phyloP scores from a whole-genome alignment of 2,797 vertebrate species.

The Myiotriccus ornatus region DNA sequence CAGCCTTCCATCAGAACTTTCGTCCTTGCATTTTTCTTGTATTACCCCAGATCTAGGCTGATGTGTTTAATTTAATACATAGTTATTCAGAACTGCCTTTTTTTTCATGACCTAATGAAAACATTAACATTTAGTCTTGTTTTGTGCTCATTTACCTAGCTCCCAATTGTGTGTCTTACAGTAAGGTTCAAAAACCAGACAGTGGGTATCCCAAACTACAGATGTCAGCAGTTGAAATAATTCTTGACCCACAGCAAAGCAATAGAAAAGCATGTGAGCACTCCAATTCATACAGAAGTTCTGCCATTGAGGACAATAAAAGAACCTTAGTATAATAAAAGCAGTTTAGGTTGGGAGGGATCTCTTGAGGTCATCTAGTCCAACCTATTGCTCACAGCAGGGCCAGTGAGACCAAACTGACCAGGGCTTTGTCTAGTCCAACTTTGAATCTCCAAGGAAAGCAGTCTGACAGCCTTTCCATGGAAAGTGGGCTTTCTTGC shows the following conservation, averaged over 20 bases:
- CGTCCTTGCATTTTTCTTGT: not conserved
- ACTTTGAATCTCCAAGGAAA: not conserved
- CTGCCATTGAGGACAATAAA: not conserved
- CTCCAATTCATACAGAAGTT: not conserved
- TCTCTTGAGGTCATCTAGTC: not conserved
- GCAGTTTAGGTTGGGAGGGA: not conserved
- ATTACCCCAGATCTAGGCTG: not conserved
- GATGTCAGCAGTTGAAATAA: not conserved
- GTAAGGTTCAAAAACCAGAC: not conserved
- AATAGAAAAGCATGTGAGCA: not conserved
- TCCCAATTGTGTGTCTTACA: not conserved
- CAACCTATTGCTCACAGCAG: not conserved
- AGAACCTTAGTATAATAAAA: not conserved
- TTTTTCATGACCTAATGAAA: not conserved
- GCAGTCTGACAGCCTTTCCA: not conserved
- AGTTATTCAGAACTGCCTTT: not conserved
- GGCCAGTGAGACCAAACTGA: not conserved
- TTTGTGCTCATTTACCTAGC: not conserved
- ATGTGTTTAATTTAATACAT: not conserved
- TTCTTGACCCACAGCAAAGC: not conserved
- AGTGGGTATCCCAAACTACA: not conserved
- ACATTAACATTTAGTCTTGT: not conserved
- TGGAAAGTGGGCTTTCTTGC: not conserved
- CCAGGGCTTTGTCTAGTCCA: not conserved
- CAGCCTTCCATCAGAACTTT: not conserved